Base-by-base conservation (phyloP, 2,888 invertebrate genomes). In the Plagodis pulveraria region DNA sequence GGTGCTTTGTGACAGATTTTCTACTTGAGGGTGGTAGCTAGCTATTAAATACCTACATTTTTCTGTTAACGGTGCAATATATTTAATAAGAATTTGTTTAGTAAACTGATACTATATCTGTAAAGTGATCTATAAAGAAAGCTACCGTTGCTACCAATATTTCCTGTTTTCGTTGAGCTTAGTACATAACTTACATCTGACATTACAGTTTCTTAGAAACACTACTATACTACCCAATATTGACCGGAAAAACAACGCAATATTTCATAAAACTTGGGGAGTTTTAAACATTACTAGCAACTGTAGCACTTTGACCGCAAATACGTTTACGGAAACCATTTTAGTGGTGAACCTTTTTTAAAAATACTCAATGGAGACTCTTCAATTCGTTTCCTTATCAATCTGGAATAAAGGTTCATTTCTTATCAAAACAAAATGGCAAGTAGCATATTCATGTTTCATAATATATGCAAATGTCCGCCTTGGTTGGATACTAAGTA, bases 331-430 rank as follows among this genome's bases (percentile, higher is more conserved):
- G 45, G 43, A 57, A 59, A 52, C 54, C 57, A 44, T 45, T 58
- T 54, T 54, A 59, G 59, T 45, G 62, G 52, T 58, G 53, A 47
- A 22, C 58, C 55, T 53, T 57, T 58, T 58, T 59, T 59, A 53
- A 63, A 62, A 59, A 63, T 45, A 48, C 45, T 54, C 47, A 50
- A 47, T 10, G 40, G 40, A 49, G 56, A 47, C 49, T 55, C 44
- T 53, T 51, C 55, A 54, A 56, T 62, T 62, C 58, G 53, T 41
- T 62, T 57, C 61, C 65, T 61, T 65, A 62, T 60, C 61, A 58
- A 56, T 38, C 47, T 59, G 65, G 65, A 66, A 42, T 34, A 43
- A 12, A 50, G 22, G 2, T 4, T 22, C 4, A 22, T 22, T 22
- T 22, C 22, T 22, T 2, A 22, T 22, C 22, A 22, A 22, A 22